Percentiles rank a stretch among this genome's conserved stretches.
phyloP scores from a whole-genome alignment of 2,797 vertebrate genomes.

The Rhynchonycteris naso region DNA sequence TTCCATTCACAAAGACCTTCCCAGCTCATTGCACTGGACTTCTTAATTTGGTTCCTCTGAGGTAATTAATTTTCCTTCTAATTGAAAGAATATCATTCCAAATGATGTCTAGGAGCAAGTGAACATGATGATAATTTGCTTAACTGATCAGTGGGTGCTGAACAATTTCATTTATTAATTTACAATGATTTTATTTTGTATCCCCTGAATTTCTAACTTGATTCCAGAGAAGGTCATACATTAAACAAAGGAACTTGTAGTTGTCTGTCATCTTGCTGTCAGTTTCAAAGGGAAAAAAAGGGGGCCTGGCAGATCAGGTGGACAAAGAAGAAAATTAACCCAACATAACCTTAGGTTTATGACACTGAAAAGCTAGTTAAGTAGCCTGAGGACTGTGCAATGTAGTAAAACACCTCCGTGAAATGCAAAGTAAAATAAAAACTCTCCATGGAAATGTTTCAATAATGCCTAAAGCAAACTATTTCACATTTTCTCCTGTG shows the following conservation, averaged over 20 bases:
- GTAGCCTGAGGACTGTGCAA: background rate
- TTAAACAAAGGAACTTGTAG: conserved; percentile 36
- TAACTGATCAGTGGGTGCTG: conserved; percentile 64
- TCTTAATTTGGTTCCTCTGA: conserved; percentile 74
- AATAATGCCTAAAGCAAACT: conserved; percentile 36
- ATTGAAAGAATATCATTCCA: conserved; percentile 73
- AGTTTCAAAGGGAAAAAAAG: background rate
- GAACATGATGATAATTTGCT: conserved; percentile 56
- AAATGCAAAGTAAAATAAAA: conserved; percentile 72
- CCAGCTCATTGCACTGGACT: conserved; percentile 67
- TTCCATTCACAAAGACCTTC: conserved; percentile 76
- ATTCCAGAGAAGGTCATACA: conserved; percentile 54
- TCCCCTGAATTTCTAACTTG: conserved; percentile 56
- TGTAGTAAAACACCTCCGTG: conserved; percentile 68
- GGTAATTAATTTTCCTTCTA: conserved; percentile 73
- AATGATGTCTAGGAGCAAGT: conserved; percentile 74
- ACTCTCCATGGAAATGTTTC: conserved; percentile 60
- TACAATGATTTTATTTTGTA: conserved; percentile 58
- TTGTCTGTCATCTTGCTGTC: conserved; percentile 48
- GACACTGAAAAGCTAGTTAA: conserved; percentile 46
- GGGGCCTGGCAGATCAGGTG: conserved; percentile 9
- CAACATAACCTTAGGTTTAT: conserved; percentile 63
- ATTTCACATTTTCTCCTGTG: conserved; percentile 64
- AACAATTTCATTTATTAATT: conserved; percentile 71
- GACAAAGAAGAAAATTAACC: conserved; percentile 45